Base-by-base conservation (phyloP, 2,797 vertebrate species). In the Spondyliosoma cantharus region DNA sequence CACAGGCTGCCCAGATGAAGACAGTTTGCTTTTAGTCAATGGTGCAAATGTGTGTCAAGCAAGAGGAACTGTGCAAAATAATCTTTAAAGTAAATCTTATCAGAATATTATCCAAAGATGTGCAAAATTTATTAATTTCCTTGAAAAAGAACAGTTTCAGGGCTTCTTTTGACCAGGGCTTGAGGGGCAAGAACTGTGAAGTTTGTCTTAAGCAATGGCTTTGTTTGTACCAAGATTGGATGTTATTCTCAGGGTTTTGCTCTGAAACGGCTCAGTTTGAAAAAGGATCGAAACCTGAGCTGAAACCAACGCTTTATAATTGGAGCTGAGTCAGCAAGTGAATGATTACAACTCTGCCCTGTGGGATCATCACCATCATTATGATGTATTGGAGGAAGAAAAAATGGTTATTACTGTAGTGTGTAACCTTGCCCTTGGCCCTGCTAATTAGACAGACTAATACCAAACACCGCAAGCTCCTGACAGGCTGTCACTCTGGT, bases 301-400 rank as follows among this genome's bases (percentile, higher is more conserved):
- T 76, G 54, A 81, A 86, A 43, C 61, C 58, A 29, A 32, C 46
- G n/a, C 52, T 82, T 76, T 63, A 77, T 87, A 86, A 87, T 87
- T 84, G 60, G 74, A 43, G 80, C 78, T 75, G 85, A 84, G 85
- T 86, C 86, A 88, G 83, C 85, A 73, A 77, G 73, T 85, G 73
- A 86, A 63, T 78, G 74, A 88, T 91, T 84, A 69, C 53, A 69
- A 56, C 69, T 54, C 4, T 60, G 56, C 80, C 82, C 84, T 64
- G 1, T 71, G 78, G 84, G 80, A 90, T 84, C 70, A 80, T 87
- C 72, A 46, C 57, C 56, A 79, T 89, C 85, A 84, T 91, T 82
- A 87, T 84, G 86, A 86, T 86, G 70, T 79, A 87, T 68, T 57
- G 70, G 63, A 17, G 61, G n/a, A n/a, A 67, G 74, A 65, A 74